Evolutionary conservation across 64 coral and sea anemone species (phyloP), one percentile per base, ranked within the genome.

Genomic region (Exaiptasia diaphana): DNA sequence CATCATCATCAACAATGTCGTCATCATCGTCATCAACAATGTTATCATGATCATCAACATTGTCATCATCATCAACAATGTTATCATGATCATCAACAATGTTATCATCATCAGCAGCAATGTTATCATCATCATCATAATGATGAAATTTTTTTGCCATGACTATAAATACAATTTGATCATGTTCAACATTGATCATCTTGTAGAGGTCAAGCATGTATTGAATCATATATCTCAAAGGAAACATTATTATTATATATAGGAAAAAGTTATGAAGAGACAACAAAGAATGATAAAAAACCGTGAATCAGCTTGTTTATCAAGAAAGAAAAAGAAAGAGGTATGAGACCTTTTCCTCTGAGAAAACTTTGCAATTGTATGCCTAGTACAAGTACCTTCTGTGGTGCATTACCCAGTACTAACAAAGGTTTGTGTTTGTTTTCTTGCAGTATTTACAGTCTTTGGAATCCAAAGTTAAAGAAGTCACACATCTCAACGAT

Each of bases 281-380:
- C 95, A 99, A 34, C 95, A 99, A 55, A 82, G 95, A 80, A 99
- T 99, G 95, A 99, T 99, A 43, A 99, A 99, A 64, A 99, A 99
- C 25, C 88, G 95, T 89, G 95, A 99, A 74, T 99, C 95, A 28
- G 95, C 95, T 8, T 99, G 95, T 37, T 68, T 99, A 64, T 99
- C 95, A 23, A 99, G 95, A 33, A 99, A 88, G 54, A 99, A 99
- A 75, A 99, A 99, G 85, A 99, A 99, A 75, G 95, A 99, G 85
- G 95, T 99, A 64, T n/a, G n/a, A 29, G 62, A 25, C 14, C n/a
- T 59, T 20, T 20, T 24, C 11, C 61, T 46, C 43, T 38, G 0
- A 8, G 11, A 71, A 4, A 71, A 3, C 43, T 15, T 15, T 8
- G 43, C 43, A 46, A 46, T 46, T 46, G 43, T 5, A 26, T 45